Percentiles rank a stretch among this genome's conserved stretches.
These are phyloP conservation scores for Pseudopodoces humilis DNA, from an alignment of 2,113 vertebrate species.

Conservation along the genomic window DNA sequence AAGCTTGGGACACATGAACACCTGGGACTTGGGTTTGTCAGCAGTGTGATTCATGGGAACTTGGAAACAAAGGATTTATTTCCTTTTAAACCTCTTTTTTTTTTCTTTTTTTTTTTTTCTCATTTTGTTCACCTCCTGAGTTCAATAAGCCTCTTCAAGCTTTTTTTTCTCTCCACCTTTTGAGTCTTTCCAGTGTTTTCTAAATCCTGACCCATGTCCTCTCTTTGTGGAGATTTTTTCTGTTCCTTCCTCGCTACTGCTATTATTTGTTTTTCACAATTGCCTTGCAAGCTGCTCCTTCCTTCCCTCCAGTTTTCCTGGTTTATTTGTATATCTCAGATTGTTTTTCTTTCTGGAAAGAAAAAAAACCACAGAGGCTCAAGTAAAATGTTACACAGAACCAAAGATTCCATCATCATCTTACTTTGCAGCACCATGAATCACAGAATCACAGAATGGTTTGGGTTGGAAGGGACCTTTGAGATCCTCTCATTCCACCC, in stretches of 20 bases:
- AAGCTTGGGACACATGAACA: not conserved
- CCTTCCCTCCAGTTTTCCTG: not conserved
- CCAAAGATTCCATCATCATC: not conserved
- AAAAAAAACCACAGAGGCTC: not conserved
- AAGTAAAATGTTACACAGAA: not conserved
- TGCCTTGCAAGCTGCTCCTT: slow-evolving; percentile 19
- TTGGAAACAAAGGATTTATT: not conserved
- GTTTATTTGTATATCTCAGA: slow-evolving; percentile 18
- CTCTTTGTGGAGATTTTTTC: slow-evolving; percentile 18
- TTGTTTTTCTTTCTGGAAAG: not conserved
- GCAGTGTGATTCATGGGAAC: not conserved
- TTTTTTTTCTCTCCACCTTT: not conserved
- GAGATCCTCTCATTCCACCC: not conserved
- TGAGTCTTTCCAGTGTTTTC: not conserved
- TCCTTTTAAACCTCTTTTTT: not conserved
- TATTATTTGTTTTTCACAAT: slow-evolving; percentile 17
- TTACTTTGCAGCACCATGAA: not conserved
- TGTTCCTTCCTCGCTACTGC: not conserved
- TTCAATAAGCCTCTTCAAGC: not conserved
- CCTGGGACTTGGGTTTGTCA: not conserved
- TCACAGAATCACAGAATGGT: not conserved
- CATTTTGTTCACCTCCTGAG: not conserved
- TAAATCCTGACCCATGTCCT: not conserved
- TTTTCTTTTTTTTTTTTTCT: not conserved
- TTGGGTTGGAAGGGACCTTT: not conserved